Conservation (phyloP, 1,140 invertebrate species). For the Polypedilum vanderplanki region DNA sequence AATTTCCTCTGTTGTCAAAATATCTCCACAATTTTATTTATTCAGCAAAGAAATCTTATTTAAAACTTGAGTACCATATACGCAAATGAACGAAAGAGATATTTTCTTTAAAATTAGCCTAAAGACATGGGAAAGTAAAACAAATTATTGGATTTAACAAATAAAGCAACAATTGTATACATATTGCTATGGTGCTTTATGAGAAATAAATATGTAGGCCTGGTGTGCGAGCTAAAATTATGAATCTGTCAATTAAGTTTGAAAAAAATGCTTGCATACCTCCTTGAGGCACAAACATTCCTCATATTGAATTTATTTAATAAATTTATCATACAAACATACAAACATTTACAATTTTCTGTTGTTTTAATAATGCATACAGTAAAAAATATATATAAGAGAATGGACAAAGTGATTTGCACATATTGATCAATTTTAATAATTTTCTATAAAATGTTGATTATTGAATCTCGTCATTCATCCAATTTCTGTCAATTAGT, state of each 20-base stretch:
- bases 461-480: background rate
- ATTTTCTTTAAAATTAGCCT: background rate
- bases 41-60: background rate
- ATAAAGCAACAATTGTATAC: constrained; percentile 10
- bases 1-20: background rate
- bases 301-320: constrained; percentile 16
- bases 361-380: background rate
- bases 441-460: background rate
- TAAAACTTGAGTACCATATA: background rate
- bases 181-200: background rate
- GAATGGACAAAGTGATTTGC: too few species aligned
- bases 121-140: constrained; percentile 12
- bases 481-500: constrained; percentile 26
- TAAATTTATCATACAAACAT: constrained; percentile 23
- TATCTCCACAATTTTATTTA: background rate
- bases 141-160: constrained; percentile 12
- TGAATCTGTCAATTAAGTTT: constrained; percentile 25
- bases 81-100: background rate
- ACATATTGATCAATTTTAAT: background rate
- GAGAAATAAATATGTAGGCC: background rate
- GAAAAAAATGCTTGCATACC: background rate
- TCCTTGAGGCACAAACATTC: constrained; percentile 15
- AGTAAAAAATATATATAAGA: too few species aligned
- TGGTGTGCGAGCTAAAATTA: constrained; percentile 15
- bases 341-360: background rate